Percentiles rank a stretch among this genome's conserved stretches.
These are phyloP conservation scores for Genyomyrus donnyi DNA, from an alignment of 2,113 vertebrate species.

Conservation along the genomic window DNA sequence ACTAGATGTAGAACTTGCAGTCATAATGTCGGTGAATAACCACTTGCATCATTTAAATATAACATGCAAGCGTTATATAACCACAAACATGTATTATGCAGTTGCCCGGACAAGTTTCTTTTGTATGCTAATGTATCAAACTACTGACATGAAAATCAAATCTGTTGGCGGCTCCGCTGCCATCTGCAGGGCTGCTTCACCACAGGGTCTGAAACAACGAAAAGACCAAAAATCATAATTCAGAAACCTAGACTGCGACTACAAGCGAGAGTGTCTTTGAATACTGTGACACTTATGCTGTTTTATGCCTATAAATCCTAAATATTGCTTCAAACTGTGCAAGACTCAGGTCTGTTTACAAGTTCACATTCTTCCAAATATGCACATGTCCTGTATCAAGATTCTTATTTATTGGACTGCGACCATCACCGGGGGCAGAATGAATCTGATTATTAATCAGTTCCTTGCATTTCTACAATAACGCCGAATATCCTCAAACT, in stretches of 20 bases:
- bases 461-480: background rate
- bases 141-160: background rate
- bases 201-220: background rate
- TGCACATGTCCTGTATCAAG: background rate
- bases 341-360: background rate
- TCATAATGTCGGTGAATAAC: background rate
- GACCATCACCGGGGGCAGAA: background rate
- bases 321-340: background rate
- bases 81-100: background rate
- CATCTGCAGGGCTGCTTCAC: background rate
- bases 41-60: background rate
- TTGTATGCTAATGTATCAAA: background rate
- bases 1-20: background rate
- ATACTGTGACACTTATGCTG: background rate
- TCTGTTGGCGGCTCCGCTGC: background rate
- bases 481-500: background rate
- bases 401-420: background rate
- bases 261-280: background rate
- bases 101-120: background rate
- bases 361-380: background rate
- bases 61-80: background rate
- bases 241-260: background rate
- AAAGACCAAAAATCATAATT: background rate
- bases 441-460: background rate
- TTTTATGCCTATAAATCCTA: background rate